A percentile compares a stretch with the other conserved stretches of the same genome.
Evolutionary conservation across 2,113 vertebrate genomes (phyloP).

Genomic region (Campylomormyrus tamandua): DNA sequence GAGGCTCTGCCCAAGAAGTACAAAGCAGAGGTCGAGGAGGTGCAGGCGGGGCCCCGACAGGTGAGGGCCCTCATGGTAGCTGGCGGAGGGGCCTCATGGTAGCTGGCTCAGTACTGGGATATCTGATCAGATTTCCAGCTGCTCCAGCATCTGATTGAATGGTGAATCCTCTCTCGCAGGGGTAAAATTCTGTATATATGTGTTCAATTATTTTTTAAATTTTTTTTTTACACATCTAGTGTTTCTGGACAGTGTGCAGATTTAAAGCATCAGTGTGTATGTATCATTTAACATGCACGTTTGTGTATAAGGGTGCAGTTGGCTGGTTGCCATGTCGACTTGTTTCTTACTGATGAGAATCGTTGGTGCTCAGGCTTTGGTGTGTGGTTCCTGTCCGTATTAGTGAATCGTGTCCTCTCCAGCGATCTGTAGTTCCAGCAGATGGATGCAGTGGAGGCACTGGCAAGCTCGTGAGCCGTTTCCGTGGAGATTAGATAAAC

Average conservation of each 20-base stretch:
- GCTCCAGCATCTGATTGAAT: neutral
- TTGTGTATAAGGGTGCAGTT: neutral
- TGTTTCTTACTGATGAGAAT: neutral
- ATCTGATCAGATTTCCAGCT: neutral
- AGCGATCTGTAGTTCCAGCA: neutral
- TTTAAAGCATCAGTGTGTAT: neutral
- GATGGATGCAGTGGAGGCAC: neutral
- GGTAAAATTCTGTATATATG: neutral
- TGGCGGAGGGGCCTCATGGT: neutral
- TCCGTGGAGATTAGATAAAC: neutral
- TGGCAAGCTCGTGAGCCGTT: neutral
- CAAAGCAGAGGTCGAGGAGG: constrained; percentile 70
- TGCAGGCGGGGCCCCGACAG: constrained; percentile 53
- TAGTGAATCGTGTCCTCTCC: neutral
- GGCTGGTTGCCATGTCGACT: neutral
- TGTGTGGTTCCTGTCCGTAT: neutral
- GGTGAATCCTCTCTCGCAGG: neutral
- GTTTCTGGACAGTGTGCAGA: neutral
- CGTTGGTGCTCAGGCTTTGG: neutral
- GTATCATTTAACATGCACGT: neutral
- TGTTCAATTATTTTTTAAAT: neutral
- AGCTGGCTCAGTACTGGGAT: neutral
- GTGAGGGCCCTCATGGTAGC: constrained; percentile 34
- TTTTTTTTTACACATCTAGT: neutral
- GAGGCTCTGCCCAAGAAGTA: constrained; percentile 87